Conservation (phyloP, 2,113 vertebrate genomes). For the Sorex fumeus region DNA sequence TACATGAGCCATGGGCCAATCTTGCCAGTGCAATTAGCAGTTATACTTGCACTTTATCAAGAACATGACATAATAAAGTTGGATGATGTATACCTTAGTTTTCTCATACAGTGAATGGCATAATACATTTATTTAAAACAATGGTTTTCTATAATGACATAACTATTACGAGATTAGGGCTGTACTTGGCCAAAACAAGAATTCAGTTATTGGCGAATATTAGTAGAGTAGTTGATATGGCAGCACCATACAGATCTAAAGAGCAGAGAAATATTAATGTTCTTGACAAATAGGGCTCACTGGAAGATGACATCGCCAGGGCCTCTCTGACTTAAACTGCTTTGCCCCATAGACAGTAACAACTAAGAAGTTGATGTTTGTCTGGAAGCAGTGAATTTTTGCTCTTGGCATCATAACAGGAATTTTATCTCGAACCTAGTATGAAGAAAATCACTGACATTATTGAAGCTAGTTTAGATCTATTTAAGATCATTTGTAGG, state of each 20-base stretch:
- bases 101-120: slow-evolving; percentile 39
- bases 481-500: slow-evolving; percentile 29
- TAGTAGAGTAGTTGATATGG: neutral
- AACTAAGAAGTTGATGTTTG: neutral
- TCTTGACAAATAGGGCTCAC: neutral
- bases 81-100: neutral
- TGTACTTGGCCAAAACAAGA: neutral
- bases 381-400: slow-evolving; percentile 56
- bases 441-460: slow-evolving; percentile 50
- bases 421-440: neutral
- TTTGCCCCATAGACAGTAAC: neutral
- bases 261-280: neutral
- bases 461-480: slow-evolving; percentile 58
- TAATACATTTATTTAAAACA: slow-evolving; percentile 39
- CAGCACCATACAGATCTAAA: neutral
- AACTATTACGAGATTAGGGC: neutral
- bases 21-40: neutral
- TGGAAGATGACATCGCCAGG: neutral
- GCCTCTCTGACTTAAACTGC: neutral
- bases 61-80: neutral
- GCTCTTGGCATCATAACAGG: neutral
- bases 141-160: neutral
- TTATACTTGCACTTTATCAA: neutral
- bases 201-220: slow-evolving; percentile 32
- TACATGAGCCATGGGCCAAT: neutral